A percentile compares a stretch with the other conserved stretches of the same genome.
phyloP scores from a whole-genome alignment of 2,888 invertebrate genomes.

The Eudasyphora cyanicolor region DNA sequence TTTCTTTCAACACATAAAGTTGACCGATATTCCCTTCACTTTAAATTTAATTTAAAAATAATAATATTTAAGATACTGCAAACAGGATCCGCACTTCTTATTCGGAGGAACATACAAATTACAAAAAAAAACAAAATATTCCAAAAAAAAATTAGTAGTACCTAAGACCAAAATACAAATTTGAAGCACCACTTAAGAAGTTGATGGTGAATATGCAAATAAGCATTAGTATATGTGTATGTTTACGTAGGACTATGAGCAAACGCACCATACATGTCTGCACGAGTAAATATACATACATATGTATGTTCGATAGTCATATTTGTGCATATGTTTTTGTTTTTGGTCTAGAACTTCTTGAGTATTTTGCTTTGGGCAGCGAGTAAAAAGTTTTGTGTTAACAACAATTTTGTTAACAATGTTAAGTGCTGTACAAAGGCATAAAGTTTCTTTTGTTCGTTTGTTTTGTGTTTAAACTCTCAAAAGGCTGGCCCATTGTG shows the following conservation, averaged over 20 bases:
- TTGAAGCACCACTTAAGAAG: background rate
- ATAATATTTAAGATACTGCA: too few relatives aligned
- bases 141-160: too few relatives aligned
- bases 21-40: too few relatives aligned
- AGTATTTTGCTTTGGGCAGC: background rate
- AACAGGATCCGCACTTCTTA: too few relatives aligned
- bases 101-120: too few relatives aligned
- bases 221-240: background rate
- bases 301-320: background rate
- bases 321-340: background rate
- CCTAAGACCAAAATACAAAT: too few relatives aligned
- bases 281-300: background rate
- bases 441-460: slow-evolving; percentile 18
- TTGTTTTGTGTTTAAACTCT: slow-evolving; percentile 9
- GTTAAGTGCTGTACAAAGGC: slow-evolving; percentile 32
- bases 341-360: background rate
- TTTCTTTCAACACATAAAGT: too few relatives aligned
- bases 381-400: slow-evolving; percentile 22
- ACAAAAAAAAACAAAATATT: too few relatives aligned
- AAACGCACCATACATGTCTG: background rate
- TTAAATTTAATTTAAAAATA: too few relatives aligned
- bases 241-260: too few relatives aligned
- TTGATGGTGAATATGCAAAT: background rate
- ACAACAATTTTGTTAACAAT: slow-evolving; percentile 44
- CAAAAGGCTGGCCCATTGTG: slow-evolving; percentile 10